Conservation (phyloP, 1,140 invertebrate genomes). For the Melipona quadrifasciata region DNA sequence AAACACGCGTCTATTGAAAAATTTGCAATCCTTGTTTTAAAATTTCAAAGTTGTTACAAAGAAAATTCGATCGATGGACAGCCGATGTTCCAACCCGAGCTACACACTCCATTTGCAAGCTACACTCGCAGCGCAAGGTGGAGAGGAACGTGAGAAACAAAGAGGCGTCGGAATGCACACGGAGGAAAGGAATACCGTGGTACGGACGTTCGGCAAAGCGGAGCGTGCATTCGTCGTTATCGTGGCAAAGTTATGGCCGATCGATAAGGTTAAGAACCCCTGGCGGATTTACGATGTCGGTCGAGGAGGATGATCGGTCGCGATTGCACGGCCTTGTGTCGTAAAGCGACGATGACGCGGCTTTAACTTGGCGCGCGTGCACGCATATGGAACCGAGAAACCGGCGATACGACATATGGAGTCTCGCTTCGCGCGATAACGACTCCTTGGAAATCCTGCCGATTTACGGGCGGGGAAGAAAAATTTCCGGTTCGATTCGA, state of each 20-base stretch:
- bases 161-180: slow-evolving; percentile 20
- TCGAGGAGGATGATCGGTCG: slow-evolving; percentile 77
- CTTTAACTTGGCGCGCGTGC: slow-evolving; percentile 59
- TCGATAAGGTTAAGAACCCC: slow-evolving; percentile 81
- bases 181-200: slow-evolving; percentile 32
- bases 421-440: slow-evolving; percentile 11
- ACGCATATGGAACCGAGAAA: slow-evolving; percentile 58
- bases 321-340: slow-evolving; percentile 81
- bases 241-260: slow-evolving; percentile 59
- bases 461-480: neutral
- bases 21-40: neutral
- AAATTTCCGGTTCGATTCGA: neutral
- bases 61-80: neutral
- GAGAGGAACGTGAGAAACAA: slow-evolving; percentile 47
- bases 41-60: too few species aligned
- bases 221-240: slow-evolving; percentile 56
- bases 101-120: neutral
- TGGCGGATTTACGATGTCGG: slow-evolving; percentile 78
- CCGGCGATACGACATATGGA: slow-evolving; percentile 42
- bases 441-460: slow-evolving; percentile 23
- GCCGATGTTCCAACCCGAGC: neutral
- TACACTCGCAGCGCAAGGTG: rapidly evolving
- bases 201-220: slow-evolving; percentile 37
- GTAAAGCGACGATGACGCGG: slow-evolving; percentile 77
- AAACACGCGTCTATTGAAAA: too few species aligned